A percentile compares a stretch with the other conserved stretches of the same genome.
Evolutionary conservation across 2,113 vertebrate species (phyloP).

Genomic region (Mellivora capensis): DNA sequence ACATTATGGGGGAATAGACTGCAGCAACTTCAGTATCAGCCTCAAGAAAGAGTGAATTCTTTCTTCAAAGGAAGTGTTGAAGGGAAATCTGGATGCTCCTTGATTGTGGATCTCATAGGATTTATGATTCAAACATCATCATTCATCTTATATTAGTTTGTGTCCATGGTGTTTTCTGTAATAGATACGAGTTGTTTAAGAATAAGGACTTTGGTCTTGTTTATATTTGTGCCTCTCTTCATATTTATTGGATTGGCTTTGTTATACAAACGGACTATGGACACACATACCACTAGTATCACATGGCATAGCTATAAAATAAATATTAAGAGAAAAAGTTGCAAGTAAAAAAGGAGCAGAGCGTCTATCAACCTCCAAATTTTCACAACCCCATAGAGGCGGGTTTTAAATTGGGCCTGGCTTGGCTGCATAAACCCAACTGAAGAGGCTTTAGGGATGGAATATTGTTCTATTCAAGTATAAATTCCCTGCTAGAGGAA

Average conservation of each 20-base stretch:
- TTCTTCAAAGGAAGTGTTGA: background rate
- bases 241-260: background rate
- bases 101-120: background rate
- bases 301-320: background rate
- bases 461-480: background rate
- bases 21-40: background rate
- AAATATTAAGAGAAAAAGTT: background rate
- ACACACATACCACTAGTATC: background rate
- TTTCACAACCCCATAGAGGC: background rate
- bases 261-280: background rate
- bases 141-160: background rate
- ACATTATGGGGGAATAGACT: background rate
- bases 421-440: background rate
- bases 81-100: background rate
- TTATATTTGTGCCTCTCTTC: background rate
- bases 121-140: background rate
- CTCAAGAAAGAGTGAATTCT: background rate
- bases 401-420: background rate
- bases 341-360: background rate
- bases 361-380: rapidly evolving
- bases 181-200: background rate
- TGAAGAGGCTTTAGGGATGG: background rate
- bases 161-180: background rate
- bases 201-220: background rate
- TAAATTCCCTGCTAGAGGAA: background rate